Conservation (phyloP, 2,113 vertebrate genomes). For the Pardalotus punctatus region DNA sequence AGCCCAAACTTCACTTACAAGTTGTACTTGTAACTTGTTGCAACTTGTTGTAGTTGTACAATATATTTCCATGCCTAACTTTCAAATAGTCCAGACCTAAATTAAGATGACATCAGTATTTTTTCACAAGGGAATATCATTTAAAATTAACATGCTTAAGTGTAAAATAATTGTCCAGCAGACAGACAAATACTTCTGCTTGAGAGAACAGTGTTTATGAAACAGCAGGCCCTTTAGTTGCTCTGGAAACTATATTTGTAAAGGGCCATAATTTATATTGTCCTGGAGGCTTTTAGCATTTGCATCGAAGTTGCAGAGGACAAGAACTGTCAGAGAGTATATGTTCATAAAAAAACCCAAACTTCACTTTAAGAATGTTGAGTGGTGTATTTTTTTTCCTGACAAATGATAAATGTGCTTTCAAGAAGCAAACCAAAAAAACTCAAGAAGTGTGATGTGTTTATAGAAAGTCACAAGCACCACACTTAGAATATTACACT, state of each 20-base stretch:
- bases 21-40: no score
- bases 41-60: not conserved
- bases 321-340: not conserved
- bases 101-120: not conserved
- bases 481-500: not conserved
- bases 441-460: not conserved
- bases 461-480: not conserved
- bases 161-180: not conserved
- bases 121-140: not conserved
- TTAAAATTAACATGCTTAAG: not conserved
- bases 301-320: not conserved
- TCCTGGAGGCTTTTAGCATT: constrained; percentile 2
- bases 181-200: not conserved
- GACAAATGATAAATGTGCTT: not conserved
- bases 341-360: not conserved
- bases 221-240: constrained; percentile 12
- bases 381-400: not conserved
- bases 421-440: not conserved
- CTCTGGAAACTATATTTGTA: constrained; percentile 32
- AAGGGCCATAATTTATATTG: constrained; percentile 17
- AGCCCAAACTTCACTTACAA: not conserved
- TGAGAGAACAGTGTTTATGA: not conserved
- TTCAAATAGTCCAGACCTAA: not conserved
- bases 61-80: not conserved
- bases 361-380: not conserved